Base-by-base conservation (phyloP, 2,113 vertebrate species). In the Gopherus evgoodei region DNA sequence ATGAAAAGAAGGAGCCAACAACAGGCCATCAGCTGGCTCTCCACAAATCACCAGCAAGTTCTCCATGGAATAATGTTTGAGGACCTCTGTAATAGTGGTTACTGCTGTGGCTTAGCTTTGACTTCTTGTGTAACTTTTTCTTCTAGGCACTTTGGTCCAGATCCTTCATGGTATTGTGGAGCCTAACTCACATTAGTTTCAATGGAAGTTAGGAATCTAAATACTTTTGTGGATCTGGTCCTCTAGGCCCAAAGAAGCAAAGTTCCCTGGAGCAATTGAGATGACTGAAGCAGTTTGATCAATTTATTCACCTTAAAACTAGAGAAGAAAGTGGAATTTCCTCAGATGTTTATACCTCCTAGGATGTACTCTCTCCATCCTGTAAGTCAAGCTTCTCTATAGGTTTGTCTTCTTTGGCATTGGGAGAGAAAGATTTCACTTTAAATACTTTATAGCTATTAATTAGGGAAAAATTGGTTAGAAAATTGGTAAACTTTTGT, bases 41-140 rank as follows among this genome's bases (percentile, higher is more conserved):
- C 87, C 0, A 0, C 27, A 54, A 50, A 76, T 44, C 52, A 56
- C 5, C 31, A 42, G 84, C 0, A 1, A 83, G 21, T 53, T 35
- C 53, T 86, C 27, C 2, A 0, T 1, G 17, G 25, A 47, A 1
- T 0, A 0, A 0, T 0, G 29, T 42, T 56, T 85, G 42, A 4
- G 49, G 29, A 75, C 13, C 83, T 44, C 72, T 86, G 54, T n/a
- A 29, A 31, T 38, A n/a, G 2, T 56, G 27, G 5, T 38, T 22
- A 3, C 69, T 83, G 5, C 13, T 17, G 82, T 44, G 56, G 54
- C 14, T 91, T 93, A n/a, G 3, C 1, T 56, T 59, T 10, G 25
- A 31, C 13, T 19, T 82, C 50, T 11, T 22, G 42, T 21, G 1
- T 42, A 21, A 75, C 38, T 75, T 75, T 75, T 42, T 69, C 4